A percentile compares a stretch with the other conserved stretches of the same genome.
Evolutionary conservation across 2,797 vertebrate species (phyloP).

Genomic region (Chaetophractus vellerosus): DNA sequence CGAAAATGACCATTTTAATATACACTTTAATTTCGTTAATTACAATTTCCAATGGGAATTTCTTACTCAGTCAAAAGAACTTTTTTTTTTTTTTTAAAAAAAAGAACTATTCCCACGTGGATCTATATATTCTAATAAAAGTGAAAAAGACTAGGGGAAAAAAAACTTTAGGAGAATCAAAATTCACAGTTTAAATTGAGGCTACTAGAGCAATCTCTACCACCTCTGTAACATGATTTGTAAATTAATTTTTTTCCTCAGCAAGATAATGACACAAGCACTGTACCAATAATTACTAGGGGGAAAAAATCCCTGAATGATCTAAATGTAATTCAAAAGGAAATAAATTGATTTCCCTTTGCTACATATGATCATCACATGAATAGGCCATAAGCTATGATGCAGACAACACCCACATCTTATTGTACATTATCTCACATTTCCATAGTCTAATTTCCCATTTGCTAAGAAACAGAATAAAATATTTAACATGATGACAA

Average conservation of each 20-base stretch:
- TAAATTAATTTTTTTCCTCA: slow-evolving; percentile 85
- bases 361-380: slow-evolving; percentile 82
- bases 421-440: slow-evolving; percentile 78
- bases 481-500: slow-evolving; percentile 83
- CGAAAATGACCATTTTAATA: slow-evolving; percentile 46
- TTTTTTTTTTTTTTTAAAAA: background rate
- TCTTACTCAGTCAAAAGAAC: background rate
- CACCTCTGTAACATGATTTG: slow-evolving; percentile 76
- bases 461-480: slow-evolving; percentile 76
- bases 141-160: slow-evolving; percentile 64
- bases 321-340: slow-evolving; percentile 82
- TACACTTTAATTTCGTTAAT: slow-evolving; percentile 9
- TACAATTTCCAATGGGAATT: slow-evolving; percentile 2
- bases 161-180: slow-evolving; percentile 78
- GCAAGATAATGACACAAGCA: slow-evolving; percentile 72
- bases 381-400: slow-evolving; percentile 79
- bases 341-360: slow-evolving; percentile 86
- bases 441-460: slow-evolving; percentile 75
- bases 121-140: slow-evolving; percentile 53
- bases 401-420: slow-evolving; percentile 67
- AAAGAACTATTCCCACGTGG: slow-evolving; percentile 48
- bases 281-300: slow-evolving; percentile 76
- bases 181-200: slow-evolving; percentile 66
- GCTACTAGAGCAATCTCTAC: slow-evolving; percentile 50
- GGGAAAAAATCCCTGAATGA: slow-evolving; percentile 58